Conservation (phyloP, 1,140 invertebrate species). For the Philopotamus ludificatus region DNA sequence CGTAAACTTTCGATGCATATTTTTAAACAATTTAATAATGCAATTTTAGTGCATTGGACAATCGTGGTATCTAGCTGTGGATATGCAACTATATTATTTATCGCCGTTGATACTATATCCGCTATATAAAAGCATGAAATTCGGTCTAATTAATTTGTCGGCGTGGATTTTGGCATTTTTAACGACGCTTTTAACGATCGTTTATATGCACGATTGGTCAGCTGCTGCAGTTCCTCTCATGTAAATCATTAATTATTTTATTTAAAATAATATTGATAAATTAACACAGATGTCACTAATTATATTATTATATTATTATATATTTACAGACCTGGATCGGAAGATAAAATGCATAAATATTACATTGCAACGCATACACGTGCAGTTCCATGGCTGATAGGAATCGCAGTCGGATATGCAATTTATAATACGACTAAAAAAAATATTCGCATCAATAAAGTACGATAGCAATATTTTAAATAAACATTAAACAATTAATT, state of each 20-base stretch:
- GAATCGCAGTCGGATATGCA: slow-evolving; percentile 59
- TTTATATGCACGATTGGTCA: slow-evolving; percentile 15
- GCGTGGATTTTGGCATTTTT: slow-evolving; percentile 21
- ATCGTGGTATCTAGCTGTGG: slow-evolving; percentile 55
- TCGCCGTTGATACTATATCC: slow-evolving; percentile 47
- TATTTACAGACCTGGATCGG: too few species aligned
- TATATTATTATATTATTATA: neutral
- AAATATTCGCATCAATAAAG: slow-evolving; percentile 5
- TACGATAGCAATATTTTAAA: too few species aligned
- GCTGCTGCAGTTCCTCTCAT: slow-evolving; percentile 12
- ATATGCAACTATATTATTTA: slow-evolving; percentile 53
- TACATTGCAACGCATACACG: slow-evolving; percentile 48
- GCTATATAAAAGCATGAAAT: slow-evolving; percentile 9
- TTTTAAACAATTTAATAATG: slow-evolving; percentile 1
- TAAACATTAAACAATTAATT: too few species aligned
- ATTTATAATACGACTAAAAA: slow-evolving; percentile 21
- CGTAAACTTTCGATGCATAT: slow-evolving; percentile 2
- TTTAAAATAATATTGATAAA: neutral
- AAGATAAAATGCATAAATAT: slow-evolving; percentile 15
- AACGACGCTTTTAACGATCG: slow-evolving; percentile 14
- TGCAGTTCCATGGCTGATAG: slow-evolving; percentile 59
- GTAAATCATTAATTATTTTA: neutral
- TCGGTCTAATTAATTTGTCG: slow-evolving; percentile 1
- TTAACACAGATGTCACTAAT: neutral
- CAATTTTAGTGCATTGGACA: slow-evolving; percentile 59